Evolutionary conservation across 2,888 invertebrate species (phyloP), one percentile per base, ranked within the genome.

Genomic region (Diabrotica balteata): DNA sequence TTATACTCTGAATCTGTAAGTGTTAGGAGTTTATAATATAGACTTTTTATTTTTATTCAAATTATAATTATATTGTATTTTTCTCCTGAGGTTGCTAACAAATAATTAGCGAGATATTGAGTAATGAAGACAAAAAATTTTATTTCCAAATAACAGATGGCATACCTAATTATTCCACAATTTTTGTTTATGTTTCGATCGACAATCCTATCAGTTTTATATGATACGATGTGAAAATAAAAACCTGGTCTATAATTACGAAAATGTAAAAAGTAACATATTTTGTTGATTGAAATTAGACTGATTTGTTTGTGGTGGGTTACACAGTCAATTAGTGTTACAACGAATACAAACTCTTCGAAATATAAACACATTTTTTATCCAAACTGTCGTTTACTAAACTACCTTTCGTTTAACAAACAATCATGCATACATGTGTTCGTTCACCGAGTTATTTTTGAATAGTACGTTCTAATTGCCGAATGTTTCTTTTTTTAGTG

Each of bases 241-340:
- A 32, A 32, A 32, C 32, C 46, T 8, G 60, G 60, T 32, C 53
- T 53, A 53, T 53, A 42, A 53, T 4, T 7, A 42, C 10, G 5
- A 22, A 32, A 32, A 32, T 32, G 61, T 66, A 59, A 64, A 69
- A 75, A 73, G 76, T 76, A 75, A 76, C 76, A 73, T 72, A 74
- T 72, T 71, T 69, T 59, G 66, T 74, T 70, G 73, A 71, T 75
- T 76, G 68, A 73, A 77, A 76, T 77, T 72, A 75, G 77, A 75
- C 75, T 69, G 75, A 76, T 76, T 77, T 77, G 74, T 78, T 78
- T 77, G 72, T 73, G 61, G 70, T 68, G 67, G 67, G 73, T 73
- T 72, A 73, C 73, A 76, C 71, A 77, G 77, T 77, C 78, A 78
- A 78, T 78, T 78, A 78, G 76, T 77, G 77, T 77, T 77, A 76